phyloP scores from a whole-genome alignment of 2,797 vertebrate genomes.

The Masticophis lateralis region DNA sequence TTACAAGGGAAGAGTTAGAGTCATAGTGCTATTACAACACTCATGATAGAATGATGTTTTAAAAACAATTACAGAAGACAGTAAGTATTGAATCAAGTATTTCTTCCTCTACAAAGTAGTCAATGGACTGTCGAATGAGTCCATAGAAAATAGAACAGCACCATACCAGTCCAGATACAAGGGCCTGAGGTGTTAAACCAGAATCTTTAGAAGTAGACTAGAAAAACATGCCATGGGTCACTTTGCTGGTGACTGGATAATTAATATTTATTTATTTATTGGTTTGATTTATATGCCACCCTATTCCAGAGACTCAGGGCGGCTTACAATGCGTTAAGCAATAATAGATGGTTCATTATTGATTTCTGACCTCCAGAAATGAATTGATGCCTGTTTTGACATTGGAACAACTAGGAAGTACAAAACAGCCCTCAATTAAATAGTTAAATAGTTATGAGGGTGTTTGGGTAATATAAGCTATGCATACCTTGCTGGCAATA shows the following conservation, averaged over 20 bases:
- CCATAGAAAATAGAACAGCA: neutral
- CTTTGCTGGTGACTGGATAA: neutral
- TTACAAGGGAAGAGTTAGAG: neutral
- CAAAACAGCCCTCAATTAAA: neutral
- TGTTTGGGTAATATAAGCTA: neutral
- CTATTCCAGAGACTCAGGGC: too few species aligned
- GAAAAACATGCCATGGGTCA: neutral
- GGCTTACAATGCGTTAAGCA: too few species aligned
- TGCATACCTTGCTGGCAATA: neutral
- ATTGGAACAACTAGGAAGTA: neutral
- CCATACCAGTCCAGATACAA: neutral
- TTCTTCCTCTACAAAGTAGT: neutral
- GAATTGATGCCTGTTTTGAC: neutral
- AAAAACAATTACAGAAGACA: neutral
- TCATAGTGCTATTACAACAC: neutral
- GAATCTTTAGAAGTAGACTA: neutral
- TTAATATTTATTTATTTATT: neutral
- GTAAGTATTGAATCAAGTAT: neutral
- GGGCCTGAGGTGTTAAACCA: neutral
- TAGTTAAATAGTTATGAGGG: neutral
- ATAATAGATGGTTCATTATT: neutral
- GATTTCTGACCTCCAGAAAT: neutral
- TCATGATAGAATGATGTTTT: neutral
- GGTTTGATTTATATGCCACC: too few species aligned
- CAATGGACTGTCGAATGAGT: neutral